phyloP scores from a whole-genome alignment of 2,797 vertebrate species.

The Myripristis jacobus region DNA sequence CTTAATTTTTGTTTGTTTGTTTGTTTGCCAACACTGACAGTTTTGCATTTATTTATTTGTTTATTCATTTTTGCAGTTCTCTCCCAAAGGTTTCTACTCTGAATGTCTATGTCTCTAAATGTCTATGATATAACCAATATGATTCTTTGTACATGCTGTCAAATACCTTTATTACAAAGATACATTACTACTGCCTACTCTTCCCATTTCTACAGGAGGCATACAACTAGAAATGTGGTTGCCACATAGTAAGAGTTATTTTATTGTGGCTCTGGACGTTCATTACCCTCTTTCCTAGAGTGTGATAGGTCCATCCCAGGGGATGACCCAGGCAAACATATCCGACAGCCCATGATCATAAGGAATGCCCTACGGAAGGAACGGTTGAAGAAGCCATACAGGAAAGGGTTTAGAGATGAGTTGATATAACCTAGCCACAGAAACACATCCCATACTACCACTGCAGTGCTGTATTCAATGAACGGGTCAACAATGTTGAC shows the following conservation, averaged over 20 bases:
- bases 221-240: background rate
- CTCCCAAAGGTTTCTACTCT: background rate
- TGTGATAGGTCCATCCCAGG: constrained; percentile 83
- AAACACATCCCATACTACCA: constrained; percentile 82
- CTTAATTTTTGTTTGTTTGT: background rate
- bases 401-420: constrained; percentile 86
- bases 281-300: constrained; percentile 74
- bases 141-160: background rate
- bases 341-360: constrained; percentile 84
- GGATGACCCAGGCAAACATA: constrained; percentile 78
- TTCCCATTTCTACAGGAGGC: background rate
- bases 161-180: background rate
- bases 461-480: constrained; percentile 81
- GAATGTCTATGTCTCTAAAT: no score
- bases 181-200: background rate
- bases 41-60: no score
- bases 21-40: background rate
- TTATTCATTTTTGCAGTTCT: background rate
- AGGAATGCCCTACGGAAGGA: constrained; percentile 86
- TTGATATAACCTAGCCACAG: constrained; percentile 88
- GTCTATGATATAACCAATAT: background rate
- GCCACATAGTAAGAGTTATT: constrained; percentile 2
- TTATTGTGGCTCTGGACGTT: constrained; percentile 61
- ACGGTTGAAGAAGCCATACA: constrained; percentile 85
- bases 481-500: constrained; percentile 86